Base-by-base conservation (phyloP, 2,113 vertebrate genomes). In the Ceyx cyanopectus region DNA sequence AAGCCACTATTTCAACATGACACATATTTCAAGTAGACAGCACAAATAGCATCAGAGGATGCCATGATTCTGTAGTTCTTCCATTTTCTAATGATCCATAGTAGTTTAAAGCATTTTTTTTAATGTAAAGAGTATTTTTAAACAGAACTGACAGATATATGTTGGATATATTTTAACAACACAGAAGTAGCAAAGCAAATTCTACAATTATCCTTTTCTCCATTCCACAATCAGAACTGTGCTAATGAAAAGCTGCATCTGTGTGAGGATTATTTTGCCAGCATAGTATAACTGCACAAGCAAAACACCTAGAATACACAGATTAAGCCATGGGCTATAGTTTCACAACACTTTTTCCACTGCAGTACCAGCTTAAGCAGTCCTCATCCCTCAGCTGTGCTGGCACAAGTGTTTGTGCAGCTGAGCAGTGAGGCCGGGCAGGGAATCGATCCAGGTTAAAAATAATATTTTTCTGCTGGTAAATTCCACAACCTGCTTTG, bases 401-500 rank as follows among this genome's bases (percentile, higher is more conserved):
- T 93, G 89, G 94, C 93, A 95, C 93, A 95, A 93, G 58, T 96
- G 93, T 95, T 96, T 94, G 84, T 93, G 89, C 95, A 95, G 95
- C 95, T 95, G 94, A 96, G 81, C 87, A 91, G 48, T 30, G 77
- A 95, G 91, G 81, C 91, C 11, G 0, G 77, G 75, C 45, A 87
- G 91, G 93, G 93, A 96, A 95, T 94, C 1, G 4, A 92, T 95
- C 91, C 91, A 93, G 62, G 89, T 94, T 95, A 96, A 94, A 96
- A 96, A 96, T 93, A 96, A 96, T 95, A 95, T 94, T 95, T 94
- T 96, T 95, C 91, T 96, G 89, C 95, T 93, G 84, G 89, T 89
- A 94, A 96, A 96, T 96, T 93, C 93, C 66, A 87, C 94, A 95
- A 85, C 67, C 84, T 84, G 77, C 89, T 87, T 68, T 92, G 81